Conservation (phyloP, 2,888 invertebrate genomes). For the Eretmocerus hayati region DNA sequence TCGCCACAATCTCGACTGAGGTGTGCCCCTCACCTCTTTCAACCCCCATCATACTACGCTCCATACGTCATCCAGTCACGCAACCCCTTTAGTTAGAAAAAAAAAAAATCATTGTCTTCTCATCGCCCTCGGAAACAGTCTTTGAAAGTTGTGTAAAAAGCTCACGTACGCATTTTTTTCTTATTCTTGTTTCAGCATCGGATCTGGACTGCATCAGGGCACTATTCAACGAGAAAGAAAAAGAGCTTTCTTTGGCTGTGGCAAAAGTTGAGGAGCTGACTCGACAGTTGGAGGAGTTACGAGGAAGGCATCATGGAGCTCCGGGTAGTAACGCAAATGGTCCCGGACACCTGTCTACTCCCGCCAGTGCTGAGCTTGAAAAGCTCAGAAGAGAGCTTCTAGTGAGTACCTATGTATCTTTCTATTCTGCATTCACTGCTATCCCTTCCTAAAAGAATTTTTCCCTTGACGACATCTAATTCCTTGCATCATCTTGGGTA, state of each 20-base stretch:
- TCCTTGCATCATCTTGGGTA: no score
- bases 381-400: conserved; percentile 86
- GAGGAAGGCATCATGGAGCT: conserved; percentile 51
- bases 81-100: no score
- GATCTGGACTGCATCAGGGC: conserved; percentile 94
- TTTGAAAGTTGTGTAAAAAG: no score
- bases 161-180: background rate
- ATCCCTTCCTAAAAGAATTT: no score
- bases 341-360: conserved; percentile 51
- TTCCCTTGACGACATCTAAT: no score
- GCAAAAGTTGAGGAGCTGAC: conserved; percentile 95
- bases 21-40: no score
- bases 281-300: conserved; percentile 85
- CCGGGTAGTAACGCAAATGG: conserved; percentile 51
- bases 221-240: conserved; percentile 95
- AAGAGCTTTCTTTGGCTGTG: conserved; percentile 93
- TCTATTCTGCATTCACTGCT: no score
- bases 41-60: no score
- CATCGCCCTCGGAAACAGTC: no score
- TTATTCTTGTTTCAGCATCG: conserved; percentile 57
- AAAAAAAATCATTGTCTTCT: no score
- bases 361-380: conserved; percentile 83
- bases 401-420: conserved; percentile 56
- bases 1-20: no score
- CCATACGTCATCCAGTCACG: no score